Percentiles rank a stretch among this genome's conserved stretches.
Evolutionary conservation across 2,888 invertebrate species (phyloP).

Genomic region (Poecilobothrus nobilitatus): DNA sequence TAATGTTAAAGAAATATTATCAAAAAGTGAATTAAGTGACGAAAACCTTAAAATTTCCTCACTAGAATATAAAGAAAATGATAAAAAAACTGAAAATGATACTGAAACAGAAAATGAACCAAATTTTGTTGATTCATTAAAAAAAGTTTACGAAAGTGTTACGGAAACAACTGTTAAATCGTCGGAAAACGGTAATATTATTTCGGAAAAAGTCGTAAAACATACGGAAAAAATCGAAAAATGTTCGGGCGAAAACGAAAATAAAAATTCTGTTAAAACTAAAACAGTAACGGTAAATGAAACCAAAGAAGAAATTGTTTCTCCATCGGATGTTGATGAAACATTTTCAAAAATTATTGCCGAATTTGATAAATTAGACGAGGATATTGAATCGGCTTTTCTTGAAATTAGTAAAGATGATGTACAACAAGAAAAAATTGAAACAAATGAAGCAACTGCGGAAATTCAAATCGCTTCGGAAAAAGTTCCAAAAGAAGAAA

Average conservation of each 20-base stretch:
- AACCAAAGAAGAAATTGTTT: neutral
- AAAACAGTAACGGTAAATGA: neutral
- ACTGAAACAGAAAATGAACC: neutral
- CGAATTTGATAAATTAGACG: constrained; percentile 1
- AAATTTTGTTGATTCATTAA: constrained; percentile 1
- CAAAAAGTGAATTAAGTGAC: neutral
- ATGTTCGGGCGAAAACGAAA: neutral
- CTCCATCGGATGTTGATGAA: neutral
- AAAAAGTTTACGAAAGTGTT: neutral
- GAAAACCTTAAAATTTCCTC: neutral
- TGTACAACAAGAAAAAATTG: neutral
- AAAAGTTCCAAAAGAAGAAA: neutral
- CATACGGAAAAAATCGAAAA: no score
- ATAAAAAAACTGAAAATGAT: neutral
- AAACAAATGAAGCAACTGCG: neutral
- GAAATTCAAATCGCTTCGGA: neutral
- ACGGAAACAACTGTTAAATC: neutral
- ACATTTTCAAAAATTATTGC: constrained; percentile 4
- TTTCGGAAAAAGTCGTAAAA: neutral
- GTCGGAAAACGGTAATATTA: neutral
- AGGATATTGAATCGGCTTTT: neutral
- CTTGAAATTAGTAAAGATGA: neutral
- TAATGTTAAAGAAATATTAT: neutral
- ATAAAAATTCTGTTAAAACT: neutral
- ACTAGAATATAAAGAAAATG: neutral